phyloP scores from a whole-genome alignment of 2,888 invertebrate species.

The Acanthopleura granulata region DNA sequence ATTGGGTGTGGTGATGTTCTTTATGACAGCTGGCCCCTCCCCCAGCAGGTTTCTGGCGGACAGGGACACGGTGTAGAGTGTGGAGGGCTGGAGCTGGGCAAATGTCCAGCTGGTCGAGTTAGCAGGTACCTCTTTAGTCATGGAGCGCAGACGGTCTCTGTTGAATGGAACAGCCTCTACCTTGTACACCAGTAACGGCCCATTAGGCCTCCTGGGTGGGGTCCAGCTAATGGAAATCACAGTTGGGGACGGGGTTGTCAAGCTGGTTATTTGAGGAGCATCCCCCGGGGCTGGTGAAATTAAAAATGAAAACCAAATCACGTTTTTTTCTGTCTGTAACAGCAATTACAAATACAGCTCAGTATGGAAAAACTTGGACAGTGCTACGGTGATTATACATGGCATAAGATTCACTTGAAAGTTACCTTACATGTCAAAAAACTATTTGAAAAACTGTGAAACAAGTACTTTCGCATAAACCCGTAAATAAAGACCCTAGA shows the following conservation, averaged over 20 bases:
- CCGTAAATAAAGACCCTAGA: too few species aligned
- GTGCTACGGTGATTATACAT: too few species aligned
- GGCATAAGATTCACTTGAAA: too few species aligned
- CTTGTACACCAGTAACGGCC: conserved; percentile 88
- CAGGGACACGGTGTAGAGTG: conserved; percentile 45
- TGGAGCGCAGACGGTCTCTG: conserved; percentile 1
- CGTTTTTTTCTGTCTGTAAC: too few species aligned
- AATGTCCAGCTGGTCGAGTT: conserved; percentile 54
- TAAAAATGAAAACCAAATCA: too few species aligned
- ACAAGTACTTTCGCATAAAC: too few species aligned
- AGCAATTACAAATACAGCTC: too few species aligned
- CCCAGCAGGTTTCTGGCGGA: conserved; percentile 54
- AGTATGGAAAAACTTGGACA: too few species aligned
- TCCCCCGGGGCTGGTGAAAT: conserved; percentile 77
- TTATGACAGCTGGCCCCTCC: conserved; percentile 47
- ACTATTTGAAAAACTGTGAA: too few species aligned
- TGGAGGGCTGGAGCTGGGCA: conserved; percentile 47
- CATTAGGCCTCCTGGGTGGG: conserved; percentile 88
- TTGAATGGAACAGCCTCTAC: conserved; percentile 65
- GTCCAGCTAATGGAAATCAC: conserved; percentile 91
- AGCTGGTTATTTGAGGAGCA: conserved; percentile 79
- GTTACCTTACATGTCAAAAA: too few species aligned
- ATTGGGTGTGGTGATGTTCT: conserved; percentile 50
- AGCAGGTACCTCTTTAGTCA: conserved; percentile 42
- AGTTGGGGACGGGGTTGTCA: conserved; percentile 78